phyloP scores from a whole-genome alignment of 1,140 invertebrate genomes.

The Aphidius ervi region DNA sequence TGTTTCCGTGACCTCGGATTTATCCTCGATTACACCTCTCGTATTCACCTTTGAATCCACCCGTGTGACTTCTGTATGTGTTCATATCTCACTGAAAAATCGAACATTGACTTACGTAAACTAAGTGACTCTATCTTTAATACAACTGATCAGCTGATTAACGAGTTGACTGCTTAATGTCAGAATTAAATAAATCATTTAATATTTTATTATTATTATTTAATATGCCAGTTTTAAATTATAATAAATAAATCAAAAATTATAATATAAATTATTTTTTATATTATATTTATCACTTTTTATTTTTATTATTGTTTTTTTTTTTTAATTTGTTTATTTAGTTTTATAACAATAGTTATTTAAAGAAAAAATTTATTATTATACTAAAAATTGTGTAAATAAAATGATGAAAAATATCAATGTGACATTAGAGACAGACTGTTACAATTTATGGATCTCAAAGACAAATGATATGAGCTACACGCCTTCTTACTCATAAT shows the following conservation, averaged over 20 bases:
- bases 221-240: too few species aligned
- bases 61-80: slow-evolving; percentile 2
- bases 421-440: background rate
- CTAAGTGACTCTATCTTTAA: slow-evolving; percentile 9
- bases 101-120: slow-evolving; percentile 26
- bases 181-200: too few species aligned
- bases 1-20: background rate
- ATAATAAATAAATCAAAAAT: too few species aligned
- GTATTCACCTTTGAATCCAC: slow-evolving; percentile 11
- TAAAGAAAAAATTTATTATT: background rate
- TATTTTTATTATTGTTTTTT: background rate
- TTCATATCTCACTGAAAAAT: slow-evolving; percentile 19
- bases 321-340: background rate
- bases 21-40: background rate
- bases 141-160: slow-evolving; percentile 11
- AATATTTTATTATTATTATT: too few species aligned
- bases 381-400: background rate
- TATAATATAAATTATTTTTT: background rate
- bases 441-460: slow-evolving; percentile 27
- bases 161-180: slow-evolving; percentile 11
- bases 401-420: background rate
- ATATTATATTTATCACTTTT: background rate
- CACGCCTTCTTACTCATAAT: slow-evolving; percentile 54
- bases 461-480: slow-evolving; percentile 40
- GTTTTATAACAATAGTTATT: background rate